Evolutionary conservation across 2,797 vertebrate genomes (phyloP), one percentile per base, ranked within the genome.

Genomic region (Centropyge bicolor): DNA sequence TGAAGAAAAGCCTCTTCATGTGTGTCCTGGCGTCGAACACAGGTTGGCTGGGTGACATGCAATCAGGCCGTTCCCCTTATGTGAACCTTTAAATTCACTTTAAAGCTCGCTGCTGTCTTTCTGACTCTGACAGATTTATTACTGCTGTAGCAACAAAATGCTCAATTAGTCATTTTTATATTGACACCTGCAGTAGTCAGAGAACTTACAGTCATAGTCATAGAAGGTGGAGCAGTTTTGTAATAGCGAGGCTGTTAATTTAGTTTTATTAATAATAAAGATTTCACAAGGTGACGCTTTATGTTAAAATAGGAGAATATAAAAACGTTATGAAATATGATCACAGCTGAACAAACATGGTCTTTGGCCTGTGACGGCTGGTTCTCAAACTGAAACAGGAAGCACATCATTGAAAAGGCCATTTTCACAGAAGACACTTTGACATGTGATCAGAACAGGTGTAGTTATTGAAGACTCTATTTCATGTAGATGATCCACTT

Each of bases 1-100:
- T 68, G 70, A 89, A 88, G 84, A 89, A 86, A 89, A 90, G 73
- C 76, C 69, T 91, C 91, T 91, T 90, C 89, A 91, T 92, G 91
- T 91, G 89, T 89, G 89, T 92, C 83, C 88, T 91, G 89, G 86
- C 81, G 1, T 65, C 81, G 43, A 84, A 16, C 73, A 52, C 81
- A 59, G 82, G 70, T 74, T 82, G 82, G 80, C 74, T 78, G 61
- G 67, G 69, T 73, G 78, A 82, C 71, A 67, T 67, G 84, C 74
- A 90, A 78, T 85, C 84, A 85, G 52, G 20, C 81, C 70, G 48
- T 68, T 89, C 67, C 76, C 84, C 83, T 89, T 1, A 85, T 67
- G 55, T 87, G 85, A 92, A 90, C 88, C 82, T 82, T 78, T 61
- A 86, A 74, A 74, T 87, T 78, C 56, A 65, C 79, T 83, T 73